Percentiles rank a stretch among this genome's conserved stretches.
Conservation (phyloP, 2,888 invertebrate genomes). For the Drosophila siamana region DNA sequence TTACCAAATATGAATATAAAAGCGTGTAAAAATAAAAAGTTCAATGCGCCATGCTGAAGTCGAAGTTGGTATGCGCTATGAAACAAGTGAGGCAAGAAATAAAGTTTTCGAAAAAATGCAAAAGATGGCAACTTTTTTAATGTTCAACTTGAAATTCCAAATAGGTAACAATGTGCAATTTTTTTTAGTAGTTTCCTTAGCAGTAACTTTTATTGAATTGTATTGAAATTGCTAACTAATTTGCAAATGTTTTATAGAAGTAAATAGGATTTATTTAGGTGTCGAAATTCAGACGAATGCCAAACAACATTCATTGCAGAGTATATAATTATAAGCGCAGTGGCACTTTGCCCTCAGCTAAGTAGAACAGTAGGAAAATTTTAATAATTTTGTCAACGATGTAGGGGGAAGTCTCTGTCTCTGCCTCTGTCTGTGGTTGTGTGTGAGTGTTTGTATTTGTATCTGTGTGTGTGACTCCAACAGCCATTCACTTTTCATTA, state of each 20-base stretch:
- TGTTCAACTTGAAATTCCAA: background rate
- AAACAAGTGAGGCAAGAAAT: background rate
- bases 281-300: background rate
- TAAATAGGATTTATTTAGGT: too few relatives aligned
- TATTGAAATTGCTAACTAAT: too few relatives aligned
- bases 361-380: slow-evolving; percentile 70
- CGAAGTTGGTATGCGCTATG: slow-evolving; percentile 25
- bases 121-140: background rate
- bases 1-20: slow-evolving; percentile 78
- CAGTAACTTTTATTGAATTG: too few relatives aligned
- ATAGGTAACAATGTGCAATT: too few relatives aligned
- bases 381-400: slow-evolving; percentile 64
- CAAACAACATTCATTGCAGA: background rate
- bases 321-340: slow-evolving; percentile 15
- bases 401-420: slow-evolving; percentile 25
- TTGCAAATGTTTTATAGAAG: too few relatives aligned
- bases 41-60: background rate
- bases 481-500: slow-evolving; percentile 82
- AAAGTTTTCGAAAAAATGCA: too few relatives aligned
- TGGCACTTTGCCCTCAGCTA: slow-evolving; percentile 30
- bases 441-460: slow-evolving; percentile 22
- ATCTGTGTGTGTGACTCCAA: slow-evolving; percentile 39
- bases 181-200: too few relatives aligned
- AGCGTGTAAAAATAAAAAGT: slow-evolving; percentile 37
- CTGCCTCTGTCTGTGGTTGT: slow-evolving; percentile 19